A percentile compares a stretch with the other conserved stretches of the same genome.
Evolutionary conservation across 2,888 invertebrate species (phyloP).

Genomic region (Gryllus longicercus): DNA sequence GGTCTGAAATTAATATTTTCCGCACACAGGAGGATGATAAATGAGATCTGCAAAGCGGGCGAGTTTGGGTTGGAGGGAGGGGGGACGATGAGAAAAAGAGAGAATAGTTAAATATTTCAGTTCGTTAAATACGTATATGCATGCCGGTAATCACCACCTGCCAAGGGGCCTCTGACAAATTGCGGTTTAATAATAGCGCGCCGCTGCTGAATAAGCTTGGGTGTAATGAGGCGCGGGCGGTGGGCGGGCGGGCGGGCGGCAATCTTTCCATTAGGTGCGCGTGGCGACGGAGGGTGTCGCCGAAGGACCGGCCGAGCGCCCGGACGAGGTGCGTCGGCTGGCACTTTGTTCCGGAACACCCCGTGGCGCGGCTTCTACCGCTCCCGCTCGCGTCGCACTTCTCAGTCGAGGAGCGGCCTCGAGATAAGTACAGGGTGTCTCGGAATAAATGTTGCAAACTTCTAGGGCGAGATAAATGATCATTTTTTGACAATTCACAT

Average conservation of each 20-base stretch:
- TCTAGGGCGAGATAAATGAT: too few relatives aligned
- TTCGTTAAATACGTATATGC: conserved; percentile 17
- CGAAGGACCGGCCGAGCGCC: too few relatives aligned
- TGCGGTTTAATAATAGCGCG: conserved; percentile 7
- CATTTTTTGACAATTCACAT: too few relatives aligned
- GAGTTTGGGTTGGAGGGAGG: neutral
- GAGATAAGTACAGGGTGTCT: too few relatives aligned
- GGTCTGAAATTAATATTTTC: conserved; percentile 9
- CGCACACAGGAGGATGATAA: conserved; percentile 2
- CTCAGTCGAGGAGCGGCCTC: too few relatives aligned
- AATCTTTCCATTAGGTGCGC: neutral
- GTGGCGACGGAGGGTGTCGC: neutral
- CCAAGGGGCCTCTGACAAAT: neutral
- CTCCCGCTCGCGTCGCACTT: too few relatives aligned
- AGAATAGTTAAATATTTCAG: neutral
- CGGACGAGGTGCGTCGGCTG: too few relatives aligned
- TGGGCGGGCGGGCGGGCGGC: neutral
- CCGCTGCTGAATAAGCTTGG: neutral
- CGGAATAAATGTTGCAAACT: too few relatives aligned
- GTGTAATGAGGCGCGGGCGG: neutral
- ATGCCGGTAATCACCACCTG: neutral
- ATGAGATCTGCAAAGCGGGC: neutral
- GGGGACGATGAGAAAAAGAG: neutral
- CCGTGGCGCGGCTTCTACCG: too few relatives aligned
- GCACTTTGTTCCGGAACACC: too few relatives aligned